Conservation (phyloP, 2,113 vertebrate species). For the Pseudopipra pipra region DNA sequence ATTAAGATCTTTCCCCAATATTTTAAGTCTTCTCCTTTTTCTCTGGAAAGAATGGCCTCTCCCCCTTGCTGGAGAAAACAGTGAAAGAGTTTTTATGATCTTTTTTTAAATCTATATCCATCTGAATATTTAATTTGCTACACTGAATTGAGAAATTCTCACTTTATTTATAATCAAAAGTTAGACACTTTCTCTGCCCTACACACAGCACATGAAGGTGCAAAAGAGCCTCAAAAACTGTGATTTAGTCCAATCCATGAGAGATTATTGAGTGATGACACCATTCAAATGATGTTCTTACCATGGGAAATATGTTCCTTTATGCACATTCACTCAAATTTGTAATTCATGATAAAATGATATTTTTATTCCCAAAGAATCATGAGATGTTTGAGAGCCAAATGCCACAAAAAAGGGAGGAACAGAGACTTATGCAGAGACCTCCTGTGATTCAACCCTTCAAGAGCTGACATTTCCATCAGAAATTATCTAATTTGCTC, state of each 20-base stretch:
- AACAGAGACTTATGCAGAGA: background rate
- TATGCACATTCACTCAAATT: background rate
- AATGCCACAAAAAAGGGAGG: background rate
- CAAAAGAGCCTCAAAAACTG: background rate
- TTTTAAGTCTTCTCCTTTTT: background rate
- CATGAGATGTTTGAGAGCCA: background rate
- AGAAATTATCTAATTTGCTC: background rate
- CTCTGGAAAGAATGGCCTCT: background rate
- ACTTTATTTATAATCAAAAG: background rate
- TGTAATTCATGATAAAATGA: background rate
- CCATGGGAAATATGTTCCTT: background rate
- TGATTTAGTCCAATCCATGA: background rate
- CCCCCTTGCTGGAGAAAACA: background rate
- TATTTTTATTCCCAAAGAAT: background rate
- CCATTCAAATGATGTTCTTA: background rate
- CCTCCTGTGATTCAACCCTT: background rate
- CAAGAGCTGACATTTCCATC: background rate
- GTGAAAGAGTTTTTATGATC: background rate
- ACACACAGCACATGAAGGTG: accelerated
- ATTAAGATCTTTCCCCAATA: background rate
- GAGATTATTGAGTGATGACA: background rate
- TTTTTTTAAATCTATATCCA: background rate
- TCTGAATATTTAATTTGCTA: background rate
- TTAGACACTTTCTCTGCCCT: background rate
- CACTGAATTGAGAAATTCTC: background rate